Conservation (phyloP, 2,888 invertebrate species). For the Hartigia nigra region DNA sequence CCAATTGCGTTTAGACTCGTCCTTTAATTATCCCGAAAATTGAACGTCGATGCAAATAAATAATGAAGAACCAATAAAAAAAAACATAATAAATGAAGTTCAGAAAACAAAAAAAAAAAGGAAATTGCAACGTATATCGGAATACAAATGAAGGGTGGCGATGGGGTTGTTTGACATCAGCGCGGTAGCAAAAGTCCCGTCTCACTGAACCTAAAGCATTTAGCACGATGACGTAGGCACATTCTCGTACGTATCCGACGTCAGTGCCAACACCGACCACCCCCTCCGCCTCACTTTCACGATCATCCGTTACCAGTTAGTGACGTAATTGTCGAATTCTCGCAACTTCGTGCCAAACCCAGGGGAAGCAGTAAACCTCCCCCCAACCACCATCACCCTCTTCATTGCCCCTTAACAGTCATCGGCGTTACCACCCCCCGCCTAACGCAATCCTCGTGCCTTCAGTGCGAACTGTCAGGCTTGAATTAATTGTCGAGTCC, state of each 20-base stretch:
- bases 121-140: neutral
- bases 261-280: conserved; percentile 26
- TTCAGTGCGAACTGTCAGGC: conserved; percentile 18
- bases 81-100: neutral
- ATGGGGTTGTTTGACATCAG: neutral
- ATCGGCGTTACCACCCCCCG: conserved; percentile 22
- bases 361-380: conserved; percentile 18
- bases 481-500: conserved; percentile 7
- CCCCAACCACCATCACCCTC: conserved; percentile 17
- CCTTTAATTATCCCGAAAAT: too few relatives aligned
- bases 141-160: neutral
- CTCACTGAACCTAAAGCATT: conserved; percentile 52
- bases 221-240: conserved; percentile 62
- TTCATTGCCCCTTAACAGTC: conserved; percentile 18
- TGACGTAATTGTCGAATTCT: conserved; percentile 65
- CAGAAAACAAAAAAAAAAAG: too few relatives aligned
- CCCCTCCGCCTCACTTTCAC: conserved; percentile 26
- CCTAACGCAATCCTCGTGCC: conserved; percentile 24
- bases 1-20: too few relatives aligned
- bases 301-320: conserved; percentile 63
- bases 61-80: neutral
- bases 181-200: neutral
- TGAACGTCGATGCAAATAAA: too few relatives aligned
- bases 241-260: conserved; percentile 56
- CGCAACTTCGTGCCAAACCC: conserved; percentile 54